phyloP scores from a whole-genome alignment of 2,113 vertebrate species.

The Danio rerio region GRCz12tu NC_133186.1:39910501-39911000 shows the following conservation, averaged over 20 bases:
- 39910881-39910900: not conserved
- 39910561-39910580: not conserved
- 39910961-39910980: not conserved
- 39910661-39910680: not conserved
- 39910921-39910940: not conserved
- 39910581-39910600: not conserved
- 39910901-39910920: no score
- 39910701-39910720: constrained; percentile 15
- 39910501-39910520: constrained; percentile 3
- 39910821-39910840: constrained; percentile 6
- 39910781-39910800: constrained; percentile 28
- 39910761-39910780: constrained; percentile 9
- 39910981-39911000: not conserved
- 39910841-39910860: constrained; percentile 20
- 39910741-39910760: constrained; percentile 6
- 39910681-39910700: constrained; percentile 6
- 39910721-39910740: constrained; percentile 24
- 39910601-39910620: not conserved
- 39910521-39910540: not conserved
- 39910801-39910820: not conserved
- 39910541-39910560: not conserved
- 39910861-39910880: not conserved
- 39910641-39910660: constrained; percentile 29
- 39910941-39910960: not conserved
- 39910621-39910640: not conserved